phyloP scores from a whole-genome alignment of 92 coral and sea anemone species.

The Parazoanthus darwini region DNA sequence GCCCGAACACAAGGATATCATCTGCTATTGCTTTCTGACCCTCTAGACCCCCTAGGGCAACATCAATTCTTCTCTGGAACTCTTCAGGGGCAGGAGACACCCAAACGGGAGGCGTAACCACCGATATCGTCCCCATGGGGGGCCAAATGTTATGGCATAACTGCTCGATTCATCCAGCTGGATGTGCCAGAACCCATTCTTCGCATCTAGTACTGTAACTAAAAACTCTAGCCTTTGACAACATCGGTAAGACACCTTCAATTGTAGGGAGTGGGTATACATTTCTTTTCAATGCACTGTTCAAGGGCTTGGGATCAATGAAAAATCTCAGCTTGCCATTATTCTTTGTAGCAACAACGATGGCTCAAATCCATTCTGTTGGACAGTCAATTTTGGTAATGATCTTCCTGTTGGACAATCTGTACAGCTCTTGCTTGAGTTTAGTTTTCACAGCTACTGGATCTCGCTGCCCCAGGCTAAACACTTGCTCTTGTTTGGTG shows the following conservation, averaged over 20 bases:
- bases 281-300: conserved; percentile 1
- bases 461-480: background rate
- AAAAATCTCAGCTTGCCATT: conserved; percentile 28
- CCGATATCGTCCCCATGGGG: conserved; percentile 32
- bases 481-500: too few relatives aligned
- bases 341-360: conserved; percentile 58
- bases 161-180: conserved; percentile 44
- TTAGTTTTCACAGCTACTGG: conserved; percentile 51
- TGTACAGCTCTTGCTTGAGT: conserved; percentile 38
- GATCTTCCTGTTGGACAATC: conserved; percentile 54
- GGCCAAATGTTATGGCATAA: conserved; percentile 36
- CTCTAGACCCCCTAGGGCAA: conserved; percentile 40
- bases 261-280: background rate
- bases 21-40: conserved; percentile 48
- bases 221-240: conserved; percentile 15
- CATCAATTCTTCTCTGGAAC: conserved; percentile 45
- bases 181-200: conserved; percentile 38
- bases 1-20: conserved; percentile 40
- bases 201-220: background rate
- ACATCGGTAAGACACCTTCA: conserved; percentile 14
- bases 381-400: background rate
- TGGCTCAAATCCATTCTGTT: conserved; percentile 9
- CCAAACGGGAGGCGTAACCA: conserved; percentile 40
- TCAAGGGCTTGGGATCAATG: conserved; percentile 34
- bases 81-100: conserved; percentile 51